These are phyloP conservation scores for Reticulitermes speratus DNA, from an alignment of 1,140 invertebrate species.

Conservation along the genomic window DNA sequence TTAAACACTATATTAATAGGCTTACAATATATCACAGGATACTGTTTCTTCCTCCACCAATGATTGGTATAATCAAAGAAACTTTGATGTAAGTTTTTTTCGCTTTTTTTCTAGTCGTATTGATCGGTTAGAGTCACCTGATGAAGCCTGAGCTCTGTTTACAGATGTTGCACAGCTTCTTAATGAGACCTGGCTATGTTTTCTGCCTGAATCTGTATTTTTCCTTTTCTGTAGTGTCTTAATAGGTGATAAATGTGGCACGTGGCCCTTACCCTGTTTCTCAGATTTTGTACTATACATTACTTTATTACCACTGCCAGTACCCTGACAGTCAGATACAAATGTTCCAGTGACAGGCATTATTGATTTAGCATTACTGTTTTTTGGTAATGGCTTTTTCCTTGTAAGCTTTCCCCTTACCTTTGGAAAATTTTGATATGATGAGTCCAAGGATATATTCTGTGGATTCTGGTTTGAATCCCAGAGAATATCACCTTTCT, in stretches of 20 bases:
- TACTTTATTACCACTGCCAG: not conserved
- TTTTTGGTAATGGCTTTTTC: not conserved
- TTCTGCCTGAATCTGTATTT: conserved; percentile 2
- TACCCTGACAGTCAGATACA: not conserved
- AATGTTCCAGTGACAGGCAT: not conserved
- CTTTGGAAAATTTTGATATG: not conserved
- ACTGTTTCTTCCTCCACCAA: not conserved
- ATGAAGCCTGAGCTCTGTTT: not conserved
- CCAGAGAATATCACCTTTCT: not conserved
- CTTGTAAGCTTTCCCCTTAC: not conserved
- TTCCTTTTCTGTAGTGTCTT: conserved; percentile 25
- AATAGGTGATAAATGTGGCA: conserved; percentile 21
- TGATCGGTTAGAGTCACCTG: not conserved
- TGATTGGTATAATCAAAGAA: conserved; percentile 1
- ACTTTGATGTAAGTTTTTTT: conserved; percentile 25
- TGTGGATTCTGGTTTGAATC: conserved; percentile 11
- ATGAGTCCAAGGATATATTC: not conserved
- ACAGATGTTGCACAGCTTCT: conserved; percentile 20
- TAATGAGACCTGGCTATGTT: not conserved
- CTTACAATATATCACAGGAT: not conserved
- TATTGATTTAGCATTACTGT: not conserved
- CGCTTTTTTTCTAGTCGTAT: conserved; percentile 26
- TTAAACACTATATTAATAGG: not conserved
- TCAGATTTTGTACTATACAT: conserved; percentile 13
- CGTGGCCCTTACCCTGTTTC: not conserved